Base-by-base conservation (phyloP, 2,113 vertebrate species). In the Phrynocephalus versicolor region DNA sequence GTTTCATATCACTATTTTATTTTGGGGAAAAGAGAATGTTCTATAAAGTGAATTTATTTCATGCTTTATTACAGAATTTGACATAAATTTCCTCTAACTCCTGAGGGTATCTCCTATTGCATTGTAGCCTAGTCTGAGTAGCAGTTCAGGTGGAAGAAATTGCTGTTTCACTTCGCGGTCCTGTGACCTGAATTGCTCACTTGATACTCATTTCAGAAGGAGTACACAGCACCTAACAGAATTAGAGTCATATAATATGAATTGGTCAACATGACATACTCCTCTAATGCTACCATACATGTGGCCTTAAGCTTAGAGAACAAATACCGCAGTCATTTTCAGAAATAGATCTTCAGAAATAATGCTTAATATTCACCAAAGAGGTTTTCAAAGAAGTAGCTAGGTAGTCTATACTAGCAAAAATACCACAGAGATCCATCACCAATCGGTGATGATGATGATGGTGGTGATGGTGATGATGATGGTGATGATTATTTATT, bases 111-210 rank as follows among this genome's bases (percentile, higher is more conserved):
- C 86, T 82, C 57, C 85, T 92, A 85, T 88, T 87, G 73, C 86
- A 84, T 62, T 87, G 71, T 84, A 87, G 83, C 73, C 89, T 8
- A 87, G 85, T 83, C 89, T 90, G 78, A 39, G 90, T 93, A 92
- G 84, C 64, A 91, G 85, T 90, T 94, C 90, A 90, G 79, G 89
- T 92, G 88, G 90, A 95, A 93, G 90, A 92, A 92, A 93, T 79
- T 69, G 89, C 85, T 89, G 77, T 85, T 93, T 92, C 74, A 79
- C 70, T 89, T 91, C 45, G 87, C n/a, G 65, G 84, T 87, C 81
- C 79, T 88, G 23, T 86, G 84, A 67, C 74, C 88, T 80, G 85
- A 88, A 90, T 87, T 91, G 91, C 87, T 90, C 81, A 89, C 88
- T 82, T 80, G 58, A 76, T 41, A 90, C 23, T 84, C 58, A 37